phyloP scores from a whole-genome alignment of 2,888 invertebrate species.

The Watsonalla binaria region DNA sequence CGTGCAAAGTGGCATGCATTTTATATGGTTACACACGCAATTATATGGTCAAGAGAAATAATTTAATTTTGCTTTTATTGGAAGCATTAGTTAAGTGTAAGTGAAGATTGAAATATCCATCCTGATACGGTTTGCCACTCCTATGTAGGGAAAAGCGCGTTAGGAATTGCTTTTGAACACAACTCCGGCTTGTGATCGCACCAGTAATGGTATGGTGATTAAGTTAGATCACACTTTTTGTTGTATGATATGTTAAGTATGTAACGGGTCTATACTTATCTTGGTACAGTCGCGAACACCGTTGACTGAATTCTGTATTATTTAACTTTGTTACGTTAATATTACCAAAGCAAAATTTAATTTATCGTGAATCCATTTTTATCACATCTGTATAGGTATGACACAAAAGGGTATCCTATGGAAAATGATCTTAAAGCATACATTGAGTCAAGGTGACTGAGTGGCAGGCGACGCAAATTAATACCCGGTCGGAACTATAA shows the following conservation, averaged over 20 bases:
- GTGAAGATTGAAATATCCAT: neutral
- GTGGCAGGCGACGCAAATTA: no score
- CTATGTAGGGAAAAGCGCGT: neutral
- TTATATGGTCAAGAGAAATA: neutral
- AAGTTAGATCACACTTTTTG: neutral
- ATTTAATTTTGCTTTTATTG: neutral
- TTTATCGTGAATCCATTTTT: no score
- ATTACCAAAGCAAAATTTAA: no score
- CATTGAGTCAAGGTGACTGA: no score
- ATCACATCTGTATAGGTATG: no score
- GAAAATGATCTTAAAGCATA: no score
- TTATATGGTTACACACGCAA: neutral
- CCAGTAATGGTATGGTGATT: neutral
- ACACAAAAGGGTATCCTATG: no score
- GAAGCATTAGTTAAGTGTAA: neutral
- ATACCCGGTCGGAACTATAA: no score
- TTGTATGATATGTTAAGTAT: neutral
- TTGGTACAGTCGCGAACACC: no score
- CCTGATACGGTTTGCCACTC: neutral
- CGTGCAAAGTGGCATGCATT: neutral
- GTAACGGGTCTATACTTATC: no score
- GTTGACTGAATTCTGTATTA: no score
- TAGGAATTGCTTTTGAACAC: neutral
- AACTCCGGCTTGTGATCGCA: neutral
- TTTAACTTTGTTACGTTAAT: no score